A percentile compares a stretch with the other conserved stretches of the same genome.
phyloP scores from a whole-genome alignment of 2,113 vertebrate genomes.

The Sitta europaea region DNA sequence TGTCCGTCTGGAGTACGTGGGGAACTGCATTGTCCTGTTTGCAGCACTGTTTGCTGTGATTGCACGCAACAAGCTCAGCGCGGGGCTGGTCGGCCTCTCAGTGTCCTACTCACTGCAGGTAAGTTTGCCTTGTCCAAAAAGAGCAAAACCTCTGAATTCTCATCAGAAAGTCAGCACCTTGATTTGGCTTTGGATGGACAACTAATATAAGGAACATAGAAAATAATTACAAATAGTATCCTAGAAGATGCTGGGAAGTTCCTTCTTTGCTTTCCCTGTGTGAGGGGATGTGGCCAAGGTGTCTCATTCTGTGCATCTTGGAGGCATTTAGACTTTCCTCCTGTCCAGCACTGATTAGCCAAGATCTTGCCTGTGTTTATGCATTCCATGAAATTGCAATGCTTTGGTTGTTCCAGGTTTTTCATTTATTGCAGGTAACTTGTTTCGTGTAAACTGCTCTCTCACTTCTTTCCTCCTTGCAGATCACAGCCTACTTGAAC shows the following conservation, averaged over 20 bases:
- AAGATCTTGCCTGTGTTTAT: not conserved
- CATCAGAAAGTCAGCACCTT: not conserved
- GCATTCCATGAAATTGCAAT: not conserved
- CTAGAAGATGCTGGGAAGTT: not conserved
- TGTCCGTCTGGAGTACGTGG: slow-evolving; percentile 89
- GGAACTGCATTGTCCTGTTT: slow-evolving; percentile 89
- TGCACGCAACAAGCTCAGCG: slow-evolving; percentile 82
- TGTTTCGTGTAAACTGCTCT: not conserved
- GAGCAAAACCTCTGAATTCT: not conserved
- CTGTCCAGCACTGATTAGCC: not conserved
- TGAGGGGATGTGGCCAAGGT: not conserved
- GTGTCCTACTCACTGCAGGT: slow-evolving; percentile 96
- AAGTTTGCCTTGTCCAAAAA: not conserved
- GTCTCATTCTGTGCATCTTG: not conserved
- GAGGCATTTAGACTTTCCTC: not conserved
- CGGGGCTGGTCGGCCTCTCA: slow-evolving; percentile 89
- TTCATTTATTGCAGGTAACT: not conserved
- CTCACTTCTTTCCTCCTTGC: not conserved
- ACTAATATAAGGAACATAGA: not conserved
- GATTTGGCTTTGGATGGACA: not conserved
- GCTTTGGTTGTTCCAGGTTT: not conserved
- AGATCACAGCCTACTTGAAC: slow-evolving; percentile 90
- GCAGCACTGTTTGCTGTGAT: slow-evolving; percentile 88
- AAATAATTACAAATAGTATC: not conserved
- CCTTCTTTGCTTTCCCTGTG: not conserved